Evolutionary conservation across 2,797 vertebrate genomes (phyloP).

Genomic region (Melanotaenia nigrans): DNA sequence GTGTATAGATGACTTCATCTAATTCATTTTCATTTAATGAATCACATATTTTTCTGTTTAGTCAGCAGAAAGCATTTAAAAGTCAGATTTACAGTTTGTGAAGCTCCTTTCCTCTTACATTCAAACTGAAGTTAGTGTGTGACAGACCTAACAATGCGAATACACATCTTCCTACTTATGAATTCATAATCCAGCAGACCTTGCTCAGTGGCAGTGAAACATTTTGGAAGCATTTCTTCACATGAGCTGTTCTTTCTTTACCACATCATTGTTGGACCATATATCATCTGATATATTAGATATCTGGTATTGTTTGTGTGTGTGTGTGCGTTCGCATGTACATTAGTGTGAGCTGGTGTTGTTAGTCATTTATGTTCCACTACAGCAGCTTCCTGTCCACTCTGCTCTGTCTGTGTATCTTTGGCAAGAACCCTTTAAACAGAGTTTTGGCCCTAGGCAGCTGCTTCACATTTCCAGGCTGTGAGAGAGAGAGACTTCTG

Average conservation of each 20-base stretch:
- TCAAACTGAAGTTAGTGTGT: constrained; percentile 27
- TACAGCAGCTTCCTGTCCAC: constrained; percentile 52
- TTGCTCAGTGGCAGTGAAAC: constrained; percentile 4
- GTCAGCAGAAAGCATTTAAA: constrained; percentile 53
- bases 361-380: constrained; percentile 60
- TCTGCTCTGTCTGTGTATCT: constrained; percentile 34
- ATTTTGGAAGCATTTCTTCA: constrained; percentile 10
- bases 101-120: constrained; percentile 6
- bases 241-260: constrained; percentile 8
- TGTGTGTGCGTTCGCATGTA: background rate
- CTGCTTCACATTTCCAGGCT: constrained; percentile 34
- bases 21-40: constrained; percentile 47
- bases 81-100: constrained; percentile 41
- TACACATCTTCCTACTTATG: constrained; percentile 10
- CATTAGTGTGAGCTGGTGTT: constrained; percentile 1
- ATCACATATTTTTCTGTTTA: constrained; percentile 35
- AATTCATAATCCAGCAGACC: background rate
- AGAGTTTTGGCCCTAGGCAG: constrained; percentile 58
- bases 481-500: constrained; percentile 37
- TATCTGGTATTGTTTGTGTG: background rate
- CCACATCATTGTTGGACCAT: constrained; percentile 4
- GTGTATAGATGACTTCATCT: constrained; percentile 24
- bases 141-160: constrained; percentile 24
- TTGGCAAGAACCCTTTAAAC: constrained; percentile 73
- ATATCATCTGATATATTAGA: background rate